Percentiles rank a stretch among this genome's conserved stretches.
Conservation (phyloP, 2,797 vertebrate species). For the Tragelaphus eurycerus region DNA sequence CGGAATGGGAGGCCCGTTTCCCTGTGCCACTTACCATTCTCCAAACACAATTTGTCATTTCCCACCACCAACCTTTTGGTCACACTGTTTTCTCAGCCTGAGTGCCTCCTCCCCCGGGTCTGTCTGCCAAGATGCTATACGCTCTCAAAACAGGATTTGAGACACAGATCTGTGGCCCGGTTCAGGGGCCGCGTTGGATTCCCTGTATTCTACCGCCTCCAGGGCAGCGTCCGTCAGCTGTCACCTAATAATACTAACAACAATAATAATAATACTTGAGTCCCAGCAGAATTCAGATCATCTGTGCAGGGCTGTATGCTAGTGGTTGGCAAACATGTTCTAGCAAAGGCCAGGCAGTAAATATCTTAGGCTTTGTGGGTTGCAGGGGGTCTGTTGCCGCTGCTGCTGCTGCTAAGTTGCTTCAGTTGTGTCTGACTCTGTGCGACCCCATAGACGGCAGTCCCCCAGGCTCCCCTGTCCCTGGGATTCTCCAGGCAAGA, state of each 20-base stretch:
- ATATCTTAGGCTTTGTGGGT: background rate
- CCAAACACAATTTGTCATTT: slow-evolving; percentile 54
- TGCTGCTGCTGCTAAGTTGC: too few species aligned
- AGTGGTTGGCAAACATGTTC: background rate
- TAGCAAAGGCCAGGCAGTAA: background rate
- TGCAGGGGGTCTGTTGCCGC: too few species aligned
- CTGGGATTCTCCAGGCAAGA: too few species aligned
- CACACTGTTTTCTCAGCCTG: background rate
- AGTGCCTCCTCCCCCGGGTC: background rate
- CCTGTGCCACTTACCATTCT: slow-evolving; percentile 23
- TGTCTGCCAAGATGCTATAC: background rate
- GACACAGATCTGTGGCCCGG: fast-evolving
- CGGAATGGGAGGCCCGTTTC: background rate
- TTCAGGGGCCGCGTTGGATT: background rate
- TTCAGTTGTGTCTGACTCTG: too few species aligned
- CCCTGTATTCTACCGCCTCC: background rate
- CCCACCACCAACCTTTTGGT: background rate
- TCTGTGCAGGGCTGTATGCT: background rate
- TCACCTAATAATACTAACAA: background rate
- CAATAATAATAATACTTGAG: fast-evolving
- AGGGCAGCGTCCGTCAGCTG: too few species aligned
- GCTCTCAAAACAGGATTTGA: background rate
- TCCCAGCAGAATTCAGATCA: background rate
- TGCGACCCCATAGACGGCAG: too few species aligned
- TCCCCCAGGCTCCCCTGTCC: fast-evolving